Base-by-base conservation (phyloP, 2,888 invertebrate species). In the Trissolcus japonicus region DNA sequence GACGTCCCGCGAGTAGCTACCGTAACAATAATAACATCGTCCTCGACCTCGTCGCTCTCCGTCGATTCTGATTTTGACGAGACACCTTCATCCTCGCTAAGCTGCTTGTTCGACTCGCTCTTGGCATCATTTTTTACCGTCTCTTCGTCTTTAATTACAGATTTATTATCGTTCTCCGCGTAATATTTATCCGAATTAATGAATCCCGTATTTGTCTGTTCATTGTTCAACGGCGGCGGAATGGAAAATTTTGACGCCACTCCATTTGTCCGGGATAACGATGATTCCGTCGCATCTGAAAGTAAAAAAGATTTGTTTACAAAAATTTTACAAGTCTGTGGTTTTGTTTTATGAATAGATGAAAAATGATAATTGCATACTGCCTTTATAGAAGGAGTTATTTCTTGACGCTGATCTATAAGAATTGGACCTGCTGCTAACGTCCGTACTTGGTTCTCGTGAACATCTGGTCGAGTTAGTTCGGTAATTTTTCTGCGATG, bases 1-100 rank as follows among this genome's bases (percentile, higher is more conserved):
- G 95, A 96, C 0, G 95, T 95, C 29, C 93, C 94, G 72, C 95
- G 91, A 0, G 94, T 94, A 2, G 94, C 91, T 60, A 95, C 92
- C 4, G 91, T 91, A 2, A 95, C 87, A 2, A 78, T 50, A 17
- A 79, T 60, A 21, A 80, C 57, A 11, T 80, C 76, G 9, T 80
- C 80, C 6, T 79, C 82, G 4, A 57, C 53, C 0, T 46, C 66
- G 9, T 80, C 77, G 4, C 61, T 74, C 6, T 72, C 78, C 4
- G 65, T 72, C 14, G 68, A 43, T n/a, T 78, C 69, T 0, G 76
- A 75, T 51, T 63, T 74, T 6, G 72, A 60, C 7, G 61, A 65
- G 48, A 72, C 67, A 25, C 67, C 61, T 29, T 82, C 82, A 4
- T 62, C 66, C 17, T 81, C 79, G 48, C 79, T 73, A 41, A 75